phyloP scores from a whole-genome alignment of 2,888 invertebrate genomes.

The Cosmopolites sordidus region DNA sequence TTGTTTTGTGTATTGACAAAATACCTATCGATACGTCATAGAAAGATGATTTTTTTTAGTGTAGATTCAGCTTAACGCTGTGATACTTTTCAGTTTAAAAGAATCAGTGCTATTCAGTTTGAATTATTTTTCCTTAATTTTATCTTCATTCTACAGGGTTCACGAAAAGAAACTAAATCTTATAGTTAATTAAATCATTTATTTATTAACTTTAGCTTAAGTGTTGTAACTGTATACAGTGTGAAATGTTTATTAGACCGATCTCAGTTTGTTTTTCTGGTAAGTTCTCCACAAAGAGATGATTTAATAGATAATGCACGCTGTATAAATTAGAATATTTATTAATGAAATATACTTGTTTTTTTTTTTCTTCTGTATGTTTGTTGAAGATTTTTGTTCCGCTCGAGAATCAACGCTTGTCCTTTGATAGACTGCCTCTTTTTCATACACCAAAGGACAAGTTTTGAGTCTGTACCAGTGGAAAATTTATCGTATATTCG shows the following conservation, averaged over 20 bases:
- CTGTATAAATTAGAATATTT: background rate
- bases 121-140: background rate
- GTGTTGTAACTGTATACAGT: slow-evolving; percentile 19
- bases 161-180: background rate
- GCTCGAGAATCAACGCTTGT: background rate
- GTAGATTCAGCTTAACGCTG: no score
- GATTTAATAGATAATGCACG: background rate
- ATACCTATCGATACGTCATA: no score
- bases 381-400: background rate
- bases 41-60: no score
- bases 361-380: background rate
- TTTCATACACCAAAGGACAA: background rate
- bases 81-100: no score
- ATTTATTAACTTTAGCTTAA: slow-evolving; percentile 24
- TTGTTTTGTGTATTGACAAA: no score
- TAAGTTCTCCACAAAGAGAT: background rate
- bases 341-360: background rate
- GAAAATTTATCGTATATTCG: slow-evolving; percentile 24
- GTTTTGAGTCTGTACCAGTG: background rate
- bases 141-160: background rate
- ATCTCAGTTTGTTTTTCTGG: background rate
- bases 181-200: background rate
- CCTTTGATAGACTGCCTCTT: background rate
- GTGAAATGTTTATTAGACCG: background rate
- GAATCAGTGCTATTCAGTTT: background rate